Evolutionary conservation across 2,888 invertebrate species (phyloP), one percentile per base, ranked within the genome.

Genomic region (Eupithecia subfuscata): DNA sequence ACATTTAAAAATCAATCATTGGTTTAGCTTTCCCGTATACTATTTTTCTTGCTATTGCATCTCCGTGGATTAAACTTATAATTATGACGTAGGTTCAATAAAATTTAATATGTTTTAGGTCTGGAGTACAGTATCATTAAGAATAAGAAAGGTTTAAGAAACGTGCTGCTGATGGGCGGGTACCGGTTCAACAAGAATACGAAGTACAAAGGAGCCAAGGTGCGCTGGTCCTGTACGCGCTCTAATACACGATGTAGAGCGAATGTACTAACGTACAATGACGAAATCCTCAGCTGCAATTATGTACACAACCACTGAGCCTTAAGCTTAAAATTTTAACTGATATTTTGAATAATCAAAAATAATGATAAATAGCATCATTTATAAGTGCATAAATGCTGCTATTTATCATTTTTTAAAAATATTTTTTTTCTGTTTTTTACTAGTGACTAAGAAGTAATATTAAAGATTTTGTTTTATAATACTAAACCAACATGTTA

Each of bases 191-290:
- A 52, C 52, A 52, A n/a, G 48, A 48, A 52, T 11, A 52, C 3
- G n/a, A 52, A 9, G 4, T n/a, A 52, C n/a, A 52, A 9, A 11
- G 52, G n/a, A 52, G 52, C n/a, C 9, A 8, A 52, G 8, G 80
- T 71, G 0, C 77, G 79, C 12, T 84, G 85, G 84, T 45, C 67
- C 2, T 88, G 88, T 71, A 74, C 75, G 0, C 84, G 81, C 67
- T 18, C 65, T 34, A 63, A 56, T 14, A 60, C 64, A 0, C 48
- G 16, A 52, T 52, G n/a, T 9, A 52, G n/a, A 9, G 89, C 87
- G 0, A 79, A 80, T 2, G 73, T 90, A 1, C 56, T 83, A 37
- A 89, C 90, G 0, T 8, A 81, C 6, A 82, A 85, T 1, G 76
- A 85, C n/a, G 69, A 81, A 14, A 85, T 90, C 45, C 75, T 88